These are phyloP conservation scores for Coracopsis vasa DNA, from an alignment of 2,113 vertebrate genomes.

Conservation along the genomic window DNA sequence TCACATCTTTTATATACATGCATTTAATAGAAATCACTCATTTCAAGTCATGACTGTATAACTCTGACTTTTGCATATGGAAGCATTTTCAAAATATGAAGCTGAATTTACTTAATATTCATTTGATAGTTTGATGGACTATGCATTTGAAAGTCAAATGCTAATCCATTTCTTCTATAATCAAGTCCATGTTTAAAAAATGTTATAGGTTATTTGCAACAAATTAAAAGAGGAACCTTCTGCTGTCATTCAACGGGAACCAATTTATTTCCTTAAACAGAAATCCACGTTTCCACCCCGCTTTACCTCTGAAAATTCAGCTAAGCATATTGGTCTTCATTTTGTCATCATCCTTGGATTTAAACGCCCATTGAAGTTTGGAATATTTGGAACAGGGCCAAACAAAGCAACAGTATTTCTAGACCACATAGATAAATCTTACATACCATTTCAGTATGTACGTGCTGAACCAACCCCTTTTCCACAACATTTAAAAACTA, in stretches of 20 bases:
- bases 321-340: neutral
- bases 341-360: neutral
- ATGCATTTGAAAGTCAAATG: conserved; percentile 70
- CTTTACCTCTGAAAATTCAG: neutral
- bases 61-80: conserved; percentile 50
- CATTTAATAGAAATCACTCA: conserved; percentile 3
- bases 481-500: neutral
- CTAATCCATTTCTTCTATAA: conserved; percentile 39
- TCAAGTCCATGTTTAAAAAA: conserved; percentile 15
- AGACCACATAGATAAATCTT: neutral
- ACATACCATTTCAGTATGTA: neutral
- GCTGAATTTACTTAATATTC: conserved; percentile 67
- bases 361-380: neutral
- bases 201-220: conserved; percentile 45
- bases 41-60: conserved; percentile 47
- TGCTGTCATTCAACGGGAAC: conserved; percentile 46
- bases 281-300: neutral
- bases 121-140: conserved; percentile 38
- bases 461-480: neutral
- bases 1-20: neutral
- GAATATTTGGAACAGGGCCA: neutral
- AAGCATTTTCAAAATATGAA: conserved; percentile 56
- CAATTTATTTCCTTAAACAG: conserved; percentile 64
- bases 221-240: conserved; percentile 53
- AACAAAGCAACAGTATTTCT: neutral